Base-by-base conservation (phyloP, 2,113 vertebrate species). In the Mionectes macconnelli region DNA sequence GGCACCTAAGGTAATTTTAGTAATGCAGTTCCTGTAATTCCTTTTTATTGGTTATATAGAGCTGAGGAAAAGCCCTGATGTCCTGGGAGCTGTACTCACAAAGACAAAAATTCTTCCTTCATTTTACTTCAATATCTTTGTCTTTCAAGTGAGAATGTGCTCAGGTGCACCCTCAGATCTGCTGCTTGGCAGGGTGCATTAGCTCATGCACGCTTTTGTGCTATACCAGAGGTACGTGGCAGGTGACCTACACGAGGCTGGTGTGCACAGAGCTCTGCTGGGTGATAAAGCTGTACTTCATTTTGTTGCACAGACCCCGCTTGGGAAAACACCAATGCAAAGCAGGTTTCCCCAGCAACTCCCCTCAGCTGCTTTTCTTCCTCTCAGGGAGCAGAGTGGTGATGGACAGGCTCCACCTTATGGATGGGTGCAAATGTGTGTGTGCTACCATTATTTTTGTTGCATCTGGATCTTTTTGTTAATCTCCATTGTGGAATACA, bases 181-280 rank as follows among this genome's bases (percentile, higher is more conserved):
- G 60, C 37, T 69, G 42, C 37, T 33, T 39, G 37, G 56, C 80
- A 62, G 47, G 42, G 57, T 17, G 31, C 30, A 44, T 55, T 49
- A 31, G 45, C 39, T 80, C 31, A 39, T 0, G 1, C 9, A 8
- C 0, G 13, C 15, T 42, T 49, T 66, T 0, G 0, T 16, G 52
- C 79, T 39, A 1, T 10, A 21, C 25, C 35, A 49, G 49, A 40
- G 27, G 77, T 2, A 19, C n/a, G 37, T 37, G 60, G 24, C 70
- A 70, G 70, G 60, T 7, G 31, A 23, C 1, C 50, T 39, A 14
- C 44, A 20, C 39, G 30, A 77, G 27, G 49, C 64, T 28, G 10
- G 12, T 4, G 44, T 3, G 39, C 4, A 3, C 2, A 12, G 83
- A 56, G 64, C 60, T 56, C 67, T 49, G 75, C 27, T 28, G 42